Evolutionary conservation across 2,888 invertebrate genomes (phyloP).

Genomic region (Melanostoma scalare): DNA sequence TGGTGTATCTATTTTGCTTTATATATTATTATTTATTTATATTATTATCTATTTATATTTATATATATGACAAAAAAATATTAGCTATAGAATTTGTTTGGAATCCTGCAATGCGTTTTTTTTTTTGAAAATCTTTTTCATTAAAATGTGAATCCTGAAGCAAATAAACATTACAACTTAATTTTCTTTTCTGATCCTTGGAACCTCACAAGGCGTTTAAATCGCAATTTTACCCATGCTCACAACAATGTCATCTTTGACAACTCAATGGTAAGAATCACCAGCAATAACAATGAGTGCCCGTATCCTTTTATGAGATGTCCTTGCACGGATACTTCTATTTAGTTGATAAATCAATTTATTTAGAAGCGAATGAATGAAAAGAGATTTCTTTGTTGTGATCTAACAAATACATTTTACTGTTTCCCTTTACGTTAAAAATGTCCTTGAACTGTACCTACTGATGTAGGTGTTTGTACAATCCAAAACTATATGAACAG

Average conservation of each 20-base stretch:
- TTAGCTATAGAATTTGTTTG: too few relatives aligned
- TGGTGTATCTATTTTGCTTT: too few relatives aligned
- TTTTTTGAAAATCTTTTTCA: neutral
- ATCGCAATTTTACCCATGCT: conserved; percentile 7
- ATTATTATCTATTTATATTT: too few relatives aligned
- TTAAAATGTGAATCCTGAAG: neutral
- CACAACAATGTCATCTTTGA: conserved; percentile 6
- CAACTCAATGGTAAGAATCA: conserved; percentile 19
- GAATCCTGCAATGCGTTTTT: neutral
- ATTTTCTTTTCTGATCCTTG: neutral
- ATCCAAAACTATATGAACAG: neutral
- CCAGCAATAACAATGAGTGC: conserved; percentile 8
- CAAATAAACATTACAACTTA: conserved; percentile 6
- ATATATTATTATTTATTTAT: too few relatives aligned
- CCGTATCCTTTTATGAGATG: conserved; percentile 8
- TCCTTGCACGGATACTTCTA: conserved; percentile 23
- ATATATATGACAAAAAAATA: too few relatives aligned
- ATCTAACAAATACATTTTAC: conserved; percentile 24
- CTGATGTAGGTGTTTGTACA: neutral
- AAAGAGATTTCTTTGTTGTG: conserved; percentile 26
- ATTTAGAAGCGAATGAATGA: conserved; percentile 18
- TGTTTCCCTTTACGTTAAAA: conserved; percentile 4
- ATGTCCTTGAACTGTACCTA: conserved; percentile 30
- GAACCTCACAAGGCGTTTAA: conserved; percentile 39
- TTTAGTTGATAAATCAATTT: conserved; percentile 47